A percentile compares a stretch with the other conserved stretches of the same genome.
These are phyloP conservation scores for Coptodon bakossiorum DNA, from an alignment of 2,113 vertebrate genomes.

Conservation along the genomic window DNA sequence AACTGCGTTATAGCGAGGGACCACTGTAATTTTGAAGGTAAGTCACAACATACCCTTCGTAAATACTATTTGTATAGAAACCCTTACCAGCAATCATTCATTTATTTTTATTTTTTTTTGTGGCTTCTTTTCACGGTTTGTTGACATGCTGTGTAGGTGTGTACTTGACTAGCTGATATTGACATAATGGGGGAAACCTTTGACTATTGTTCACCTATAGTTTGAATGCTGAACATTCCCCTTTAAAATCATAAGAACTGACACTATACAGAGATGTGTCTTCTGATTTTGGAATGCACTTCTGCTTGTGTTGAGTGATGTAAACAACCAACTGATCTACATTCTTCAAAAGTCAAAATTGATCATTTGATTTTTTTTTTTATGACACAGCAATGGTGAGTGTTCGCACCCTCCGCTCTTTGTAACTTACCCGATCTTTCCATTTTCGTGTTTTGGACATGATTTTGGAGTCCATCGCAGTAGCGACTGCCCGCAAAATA, in stretches of 20 bases:
- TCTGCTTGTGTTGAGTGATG: neutral
- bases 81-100: neutral
- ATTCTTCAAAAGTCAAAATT: neutral
- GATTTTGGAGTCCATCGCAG: neutral
- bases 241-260: too few relatives aligned
- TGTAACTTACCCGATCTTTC: neutral
- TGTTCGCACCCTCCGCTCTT: neutral
- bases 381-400: neutral
- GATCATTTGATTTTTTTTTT: neutral
- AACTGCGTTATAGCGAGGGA: neutral
- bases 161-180: neutral
- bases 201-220: neutral
- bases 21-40: neutral
- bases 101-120: neutral
- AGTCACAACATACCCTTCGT: neutral
- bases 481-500: neutral
- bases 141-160: neutral
- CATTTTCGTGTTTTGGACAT: neutral
- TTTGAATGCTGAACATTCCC: neutral
- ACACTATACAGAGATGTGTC: too few relatives aligned
- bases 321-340: neutral
- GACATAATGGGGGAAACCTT: neutral
- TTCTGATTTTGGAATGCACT: too few relatives aligned
- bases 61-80: neutral
- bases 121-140: neutral